A percentile compares a stretch with the other conserved stretches of the same genome.
These are phyloP conservation scores for Sebastes kiyomatsui DNA, from an alignment of 2,797 vertebrate genomes.

Conservation along the genomic window DNA sequence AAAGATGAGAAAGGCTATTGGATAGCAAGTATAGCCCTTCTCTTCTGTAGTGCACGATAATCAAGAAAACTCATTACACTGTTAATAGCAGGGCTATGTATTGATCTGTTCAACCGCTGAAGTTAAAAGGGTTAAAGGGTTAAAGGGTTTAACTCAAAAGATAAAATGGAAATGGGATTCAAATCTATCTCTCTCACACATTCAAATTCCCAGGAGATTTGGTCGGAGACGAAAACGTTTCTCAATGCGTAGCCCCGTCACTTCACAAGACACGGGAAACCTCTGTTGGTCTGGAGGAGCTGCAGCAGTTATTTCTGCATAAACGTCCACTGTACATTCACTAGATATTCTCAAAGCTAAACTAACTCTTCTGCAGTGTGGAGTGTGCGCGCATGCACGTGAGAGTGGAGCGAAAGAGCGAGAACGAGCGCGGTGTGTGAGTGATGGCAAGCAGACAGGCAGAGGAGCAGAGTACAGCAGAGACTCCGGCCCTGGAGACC, in stretches of 20 bases:
- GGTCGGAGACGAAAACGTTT: too few species aligned
- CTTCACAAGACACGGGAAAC: too few species aligned
- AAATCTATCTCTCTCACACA: not conserved
- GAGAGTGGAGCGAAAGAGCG: too few species aligned
- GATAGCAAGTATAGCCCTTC: not conserved
- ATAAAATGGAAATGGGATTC: not conserved
- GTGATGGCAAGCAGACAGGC: too few species aligned
- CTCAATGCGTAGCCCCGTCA: rapidly evolving
- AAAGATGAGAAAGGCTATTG: not conserved
- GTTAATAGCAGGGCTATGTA: not conserved
- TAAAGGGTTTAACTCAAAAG: not conserved
- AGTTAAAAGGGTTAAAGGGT: not conserved
- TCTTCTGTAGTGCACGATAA: not conserved
- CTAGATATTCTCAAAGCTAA: too few species aligned
- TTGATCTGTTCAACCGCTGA: not conserved
- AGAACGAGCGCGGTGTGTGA: rapidly evolving
- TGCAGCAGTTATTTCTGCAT: too few species aligned
- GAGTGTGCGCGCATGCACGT: rapidly evolving
- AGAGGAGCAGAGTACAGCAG: too few species aligned
- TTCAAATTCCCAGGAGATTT: not conserved
- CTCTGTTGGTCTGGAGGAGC: too few species aligned
- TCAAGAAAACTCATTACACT: not conserved
- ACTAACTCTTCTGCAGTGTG: too few species aligned
- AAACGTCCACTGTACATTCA: too few species aligned
- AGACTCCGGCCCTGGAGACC: too few species aligned